Conservation (phyloP, 2,888 invertebrate genomes). For the Parasteatoda lunata region DNA sequence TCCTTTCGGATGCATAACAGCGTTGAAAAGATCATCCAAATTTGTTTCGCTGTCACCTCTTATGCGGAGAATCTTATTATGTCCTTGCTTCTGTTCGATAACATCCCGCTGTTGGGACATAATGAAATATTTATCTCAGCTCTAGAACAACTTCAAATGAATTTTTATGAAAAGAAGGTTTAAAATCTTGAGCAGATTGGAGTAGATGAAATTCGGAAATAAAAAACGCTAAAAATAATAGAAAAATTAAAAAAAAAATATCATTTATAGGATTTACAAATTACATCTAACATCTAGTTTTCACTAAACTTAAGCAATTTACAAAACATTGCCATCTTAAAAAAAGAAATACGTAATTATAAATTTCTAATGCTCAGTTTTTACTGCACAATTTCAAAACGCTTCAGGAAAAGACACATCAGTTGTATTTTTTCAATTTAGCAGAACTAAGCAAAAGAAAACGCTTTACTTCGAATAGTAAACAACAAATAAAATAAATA, state of each 20-base stretch:
- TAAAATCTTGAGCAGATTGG: background rate
- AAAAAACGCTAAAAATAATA: constrained; percentile 37
- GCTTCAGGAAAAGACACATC: too few species aligned
- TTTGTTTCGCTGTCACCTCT: constrained; percentile 96
- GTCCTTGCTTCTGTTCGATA: constrained; percentile 72
- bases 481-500: too few species aligned
- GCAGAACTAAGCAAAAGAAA: too few species aligned
- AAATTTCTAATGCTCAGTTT: too few species aligned
- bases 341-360: too few species aligned
- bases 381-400: too few species aligned
- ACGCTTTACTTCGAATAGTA: too few species aligned
- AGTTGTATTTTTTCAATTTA: too few species aligned
- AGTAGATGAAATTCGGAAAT: constrained; percentile 2
- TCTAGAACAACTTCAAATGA: background rate
- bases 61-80: constrained; percentile 83
- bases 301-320: too few species aligned
- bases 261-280: too few species aligned
- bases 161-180: background rate
- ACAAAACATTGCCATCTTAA: too few species aligned
- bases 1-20: constrained; percentile 86
- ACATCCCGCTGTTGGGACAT: constrained; percentile 69
- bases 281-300: too few species aligned
- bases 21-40: constrained; percentile 95
- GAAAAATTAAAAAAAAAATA: constrained; percentile 21
- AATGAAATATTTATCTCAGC: constrained; percentile 3